phyloP scores from a whole-genome alignment of 2,113 vertebrate genomes.

The Brachirus orientalis region DNA sequence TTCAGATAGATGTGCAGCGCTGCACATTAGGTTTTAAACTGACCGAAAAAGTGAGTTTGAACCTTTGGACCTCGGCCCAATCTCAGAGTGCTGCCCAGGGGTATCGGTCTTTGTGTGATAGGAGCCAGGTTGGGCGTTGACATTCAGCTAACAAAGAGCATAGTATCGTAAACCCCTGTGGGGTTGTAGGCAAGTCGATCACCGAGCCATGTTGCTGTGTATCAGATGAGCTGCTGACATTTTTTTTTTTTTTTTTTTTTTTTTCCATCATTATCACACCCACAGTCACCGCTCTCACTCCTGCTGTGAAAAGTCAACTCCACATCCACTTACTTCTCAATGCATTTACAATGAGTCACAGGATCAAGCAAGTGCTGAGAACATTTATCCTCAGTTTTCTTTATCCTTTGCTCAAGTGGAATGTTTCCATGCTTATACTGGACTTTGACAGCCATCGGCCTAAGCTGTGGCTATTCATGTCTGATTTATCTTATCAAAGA shows the following conservation, averaged over 20 bases:
- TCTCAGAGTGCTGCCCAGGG: conserved; percentile 48
- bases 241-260: conserved; percentile 19
- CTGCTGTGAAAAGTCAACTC: conserved; percentile 44
- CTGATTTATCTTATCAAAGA: too few relatives aligned
- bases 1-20: conserved; percentile 15
- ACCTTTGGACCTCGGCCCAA: conserved; percentile 30
- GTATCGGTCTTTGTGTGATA: conserved; percentile 54
- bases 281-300: conserved; percentile 14
- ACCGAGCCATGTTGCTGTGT: conserved; percentile 49
- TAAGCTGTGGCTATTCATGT: not conserved
- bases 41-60: conserved; percentile 33
- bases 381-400: conserved; percentile 22
- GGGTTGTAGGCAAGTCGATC: conserved; percentile 56
- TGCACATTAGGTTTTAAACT: conserved; percentile 28
- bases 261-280: conserved; percentile 51
- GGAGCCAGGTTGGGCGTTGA: conserved; percentile 60
- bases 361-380: conserved; percentile 17
- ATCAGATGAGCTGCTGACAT: conserved; percentile 72
- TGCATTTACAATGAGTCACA: conserved; percentile 56
- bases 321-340: conserved; percentile 43
- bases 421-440: not conserved
- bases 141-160: conserved; percentile 75
- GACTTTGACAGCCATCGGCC: not conserved
- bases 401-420: conserved; percentile 11
- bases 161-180: conserved; percentile 41